These are phyloP conservation scores for Leptinotarsa juncta DNA, from an alignment of 2,888 invertebrate genomes.

Conservation along the genomic window DNA sequence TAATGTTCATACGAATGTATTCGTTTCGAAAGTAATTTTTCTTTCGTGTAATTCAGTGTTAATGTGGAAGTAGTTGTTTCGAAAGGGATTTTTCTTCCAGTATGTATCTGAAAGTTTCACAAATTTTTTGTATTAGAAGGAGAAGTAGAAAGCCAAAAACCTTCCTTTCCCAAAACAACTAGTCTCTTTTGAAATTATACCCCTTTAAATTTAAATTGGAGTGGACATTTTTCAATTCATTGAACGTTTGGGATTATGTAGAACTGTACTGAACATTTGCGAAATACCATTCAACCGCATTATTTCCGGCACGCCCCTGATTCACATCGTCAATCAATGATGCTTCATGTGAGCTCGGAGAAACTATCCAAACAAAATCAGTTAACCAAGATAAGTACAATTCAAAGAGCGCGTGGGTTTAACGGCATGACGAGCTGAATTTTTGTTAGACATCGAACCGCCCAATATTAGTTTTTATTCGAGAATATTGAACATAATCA, in stretches of 20 bases:
- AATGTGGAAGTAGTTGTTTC: too few relatives aligned
- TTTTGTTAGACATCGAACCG: conserved; percentile 43
- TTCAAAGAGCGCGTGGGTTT: conserved; percentile 38
- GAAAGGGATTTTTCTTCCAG: too few relatives aligned
- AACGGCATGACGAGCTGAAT: conserved; percentile 41
- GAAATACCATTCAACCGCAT: background rate
- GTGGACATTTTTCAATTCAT: background rate
- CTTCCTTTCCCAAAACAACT: too few relatives aligned
- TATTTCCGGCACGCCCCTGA: conserved; percentile 22
- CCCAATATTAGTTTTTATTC: conserved; percentile 44
- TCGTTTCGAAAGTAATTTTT: too few relatives aligned
- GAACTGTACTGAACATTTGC: too few relatives aligned
- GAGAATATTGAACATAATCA: conserved; percentile 44
- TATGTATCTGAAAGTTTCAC: too few relatives aligned
- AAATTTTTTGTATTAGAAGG: too few relatives aligned
- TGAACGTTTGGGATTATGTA: too few relatives aligned
- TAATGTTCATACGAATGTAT: too few relatives aligned
- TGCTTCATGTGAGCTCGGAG: conserved; percentile 26
- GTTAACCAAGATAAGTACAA: conserved; percentile 34
- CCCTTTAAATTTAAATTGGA: background rate
- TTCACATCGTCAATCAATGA: conserved; percentile 30
- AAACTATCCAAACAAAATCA: conserved; percentile 38
- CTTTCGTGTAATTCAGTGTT: too few relatives aligned
- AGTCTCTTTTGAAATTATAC: too few relatives aligned
- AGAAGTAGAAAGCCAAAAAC: too few relatives aligned